Base-by-base conservation (phyloP, 1,140 invertebrate genomes). In the Pygmarrhopalites habei region DNA sequence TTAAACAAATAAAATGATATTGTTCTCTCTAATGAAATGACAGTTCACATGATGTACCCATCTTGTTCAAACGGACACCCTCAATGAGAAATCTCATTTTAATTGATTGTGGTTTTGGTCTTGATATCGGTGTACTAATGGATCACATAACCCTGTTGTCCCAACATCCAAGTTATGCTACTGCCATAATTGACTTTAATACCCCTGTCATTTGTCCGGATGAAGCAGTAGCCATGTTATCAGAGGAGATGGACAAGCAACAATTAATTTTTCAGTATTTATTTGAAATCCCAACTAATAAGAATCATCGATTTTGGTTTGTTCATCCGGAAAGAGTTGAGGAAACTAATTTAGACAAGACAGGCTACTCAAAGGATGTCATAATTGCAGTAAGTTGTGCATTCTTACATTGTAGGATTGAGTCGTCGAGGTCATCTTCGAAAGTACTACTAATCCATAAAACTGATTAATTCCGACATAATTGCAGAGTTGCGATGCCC, bases 111-210 rank as follows among this genome's bases (percentile, higher is more conserved):
- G 58, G 58, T 14, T 46, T 44, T 0, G 58, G 58, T 10, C 26
- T 51, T 7, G 47, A 52, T 35, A 60, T 47, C 7, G 58, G 58
- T 14, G 46, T 60, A n/a, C 44, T 7, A 2, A 51, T 44, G 0
- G 15, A 5, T 12, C 58, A 60, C 32, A 41, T 60, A 1, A 25
- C 23, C 0, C 14, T 29, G 14, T 43, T 61, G 2, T 10, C 32
- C 19, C 1, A 55, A 21, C 60, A 61, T 44, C 28, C 25, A 10
- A 55, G 35, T 5, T 32, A 51, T 21, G 32, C 60, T 2, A 49
- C 49, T 41, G 46, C 49, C 35, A 53, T 61, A 29, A 29, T 61
- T 21, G 60, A 61, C 35, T 61, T 61, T 47, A 53, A 61, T 30
- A 49, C 58, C 2, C 58, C 58, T 15, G 30, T 39, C 0, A 29